phyloP scores from a whole-genome alignment of 2,888 invertebrate genomes.

The Parnassius apollo region DNA sequence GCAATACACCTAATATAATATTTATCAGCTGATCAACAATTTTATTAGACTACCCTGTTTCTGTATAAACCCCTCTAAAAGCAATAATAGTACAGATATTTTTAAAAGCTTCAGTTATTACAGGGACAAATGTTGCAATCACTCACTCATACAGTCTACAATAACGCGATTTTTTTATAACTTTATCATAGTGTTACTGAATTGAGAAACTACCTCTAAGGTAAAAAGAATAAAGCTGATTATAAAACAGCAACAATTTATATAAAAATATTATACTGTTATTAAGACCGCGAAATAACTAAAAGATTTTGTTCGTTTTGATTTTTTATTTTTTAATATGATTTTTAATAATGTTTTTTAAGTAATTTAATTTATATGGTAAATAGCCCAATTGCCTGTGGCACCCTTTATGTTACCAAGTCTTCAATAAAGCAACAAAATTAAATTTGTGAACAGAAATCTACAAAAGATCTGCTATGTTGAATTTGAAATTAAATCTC shows the following conservation, averaged over 20 bases:
- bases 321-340: slow-evolving; percentile 15
- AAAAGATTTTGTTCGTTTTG: slow-evolving; percentile 16
- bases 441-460: neutral
- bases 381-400: no score
- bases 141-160: neutral
- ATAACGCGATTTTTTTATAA: neutral
- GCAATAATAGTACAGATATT: no score
- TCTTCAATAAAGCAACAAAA: neutral
- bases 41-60: no score
- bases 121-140: no score
- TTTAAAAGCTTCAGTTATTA: no score
- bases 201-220: neutral
- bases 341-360: neutral
- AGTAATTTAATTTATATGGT: neutral
- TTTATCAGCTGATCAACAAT: no score
- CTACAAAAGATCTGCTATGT: slow-evolving; percentile 26
- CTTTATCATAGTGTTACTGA: neutral
- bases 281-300: slow-evolving; percentile 37
- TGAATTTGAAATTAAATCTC: slow-evolving; percentile 12
- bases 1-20: no score
- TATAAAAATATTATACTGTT: slow-evolving; percentile 37
- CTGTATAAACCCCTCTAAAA: no score
- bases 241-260: slow-evolving; percentile 33
- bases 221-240: slow-evolving; percentile 33
- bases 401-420: neutral